Evolutionary conservation across 2,113 vertebrate species (phyloP), one percentile per base, ranked within the genome.

Genomic region (Morphnarchus princeps): DNA sequence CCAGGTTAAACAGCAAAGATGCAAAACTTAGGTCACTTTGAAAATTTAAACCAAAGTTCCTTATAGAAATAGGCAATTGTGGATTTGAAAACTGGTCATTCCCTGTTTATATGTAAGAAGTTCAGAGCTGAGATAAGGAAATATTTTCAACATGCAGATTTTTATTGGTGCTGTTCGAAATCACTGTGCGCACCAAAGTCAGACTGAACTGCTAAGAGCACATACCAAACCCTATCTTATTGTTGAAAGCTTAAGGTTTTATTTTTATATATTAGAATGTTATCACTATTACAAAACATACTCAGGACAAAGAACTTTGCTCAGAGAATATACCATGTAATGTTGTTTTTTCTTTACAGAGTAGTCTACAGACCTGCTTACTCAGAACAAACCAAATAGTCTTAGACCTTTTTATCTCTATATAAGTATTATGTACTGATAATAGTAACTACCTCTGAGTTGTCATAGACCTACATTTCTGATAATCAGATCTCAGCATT

Each of bases 231-330:
- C 57, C 97, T 98, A 87, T 97, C 95, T 98, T 98, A 92, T 86
- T 94, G 83, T 97, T 96, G 97, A 97, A 97, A 97, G 96, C 95
- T 93, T 97, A 96, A 98, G 96, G 95, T 97, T 98, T 98, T 98
- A 99, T 98, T 98, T 99, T 98, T 98, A 97, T 98, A 98, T 98
- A 98, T 98, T 95, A 98, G 87, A 98, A 98, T 97, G 97, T 98
- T 98, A 93, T 98, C 98, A 98, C 94, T 98, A 91, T 98, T 98
- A 97, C 98, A 99, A 98, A 98, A 98, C 98, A 98, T 98, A 98
- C 99, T 99, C 99, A 99, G 99, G 99, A 99, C 98, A 99, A 99
- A 99, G 97, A 99, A 99, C 98, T 99, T 98, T 99, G 99, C 99
- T 99, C 99, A 99, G 99, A 99, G 99, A 99, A 99, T 98, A 98